Base-by-base conservation (phyloP, 2,797 vertebrate genomes). In the Austrolebias charrua region DNA sequence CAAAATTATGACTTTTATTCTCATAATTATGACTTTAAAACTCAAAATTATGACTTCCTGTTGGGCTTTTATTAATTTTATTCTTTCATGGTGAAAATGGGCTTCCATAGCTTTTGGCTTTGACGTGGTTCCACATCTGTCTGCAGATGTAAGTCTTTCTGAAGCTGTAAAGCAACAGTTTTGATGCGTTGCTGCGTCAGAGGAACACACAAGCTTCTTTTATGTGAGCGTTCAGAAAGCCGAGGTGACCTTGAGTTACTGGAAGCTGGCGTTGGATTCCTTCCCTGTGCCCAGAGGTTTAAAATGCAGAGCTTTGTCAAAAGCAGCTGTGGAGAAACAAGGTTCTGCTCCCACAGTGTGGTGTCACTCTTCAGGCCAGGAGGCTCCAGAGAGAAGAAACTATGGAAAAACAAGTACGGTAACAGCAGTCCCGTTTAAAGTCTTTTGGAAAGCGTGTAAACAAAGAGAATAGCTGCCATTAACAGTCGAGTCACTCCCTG, bases 401-500 rank as follows among this genome's bases (percentile, higher is more conserved):
- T 19, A 0, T 1, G 12, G 18, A 46, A 35, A 56, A n/a, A n/a
- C n/a, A n/a, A n/a, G n/a, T n/a, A 51, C 2, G 43, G 44, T 12
- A 40, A 14, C 12, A 19, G 28, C 5, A 46, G 3, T 61, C 14
- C 43, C 4, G 11, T 8, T n/a, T 28, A 2, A 69, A 20, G 64
- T 54, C 11, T 6, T 28, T 1, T 6, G 61, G 31, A 52, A 20
- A 59, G 20, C 19, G 20, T 8, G 44, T 31, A 18, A 46, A 52
- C 62, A 49, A 18, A 60, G 12, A 18, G 33, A 52, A 55, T 1
- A 15, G 24, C 44, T 63, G 14, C 19, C 63, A 85, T 88, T 86
- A 78, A 74, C 47, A 86, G 59, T 90, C 81, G 40, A 80, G 75
- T 77, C 86, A 72, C 79, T 83, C 51, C 44, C 1, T 55, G 67